Conservation (phyloP, 2,113 vertebrate genomes). For the Periophthalmodon schlosseri region DNA sequence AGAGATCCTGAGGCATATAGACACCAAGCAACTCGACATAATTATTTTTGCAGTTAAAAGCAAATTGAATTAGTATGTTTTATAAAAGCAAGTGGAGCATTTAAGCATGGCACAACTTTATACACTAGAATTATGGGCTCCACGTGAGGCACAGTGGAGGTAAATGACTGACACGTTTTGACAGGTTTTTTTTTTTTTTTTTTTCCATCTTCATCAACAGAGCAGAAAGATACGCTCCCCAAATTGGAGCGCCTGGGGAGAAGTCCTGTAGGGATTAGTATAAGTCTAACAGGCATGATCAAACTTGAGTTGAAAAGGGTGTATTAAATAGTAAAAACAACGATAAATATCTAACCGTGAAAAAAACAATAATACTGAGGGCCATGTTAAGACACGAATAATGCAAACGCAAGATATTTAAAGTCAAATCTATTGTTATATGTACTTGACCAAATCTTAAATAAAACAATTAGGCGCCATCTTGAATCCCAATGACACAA, state of each 20-base stretch:
- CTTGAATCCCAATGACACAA: too few relatives aligned
- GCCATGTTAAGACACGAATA: too few relatives aligned
- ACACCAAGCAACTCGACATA: background rate
- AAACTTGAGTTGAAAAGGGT: slow-evolving; percentile 48
- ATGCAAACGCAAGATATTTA: too few relatives aligned
- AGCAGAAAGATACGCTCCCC: slow-evolving; percentile 65
- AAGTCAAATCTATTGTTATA: too few relatives aligned
- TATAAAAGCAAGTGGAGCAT: slow-evolving; percentile 19
- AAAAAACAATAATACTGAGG: too few relatives aligned
- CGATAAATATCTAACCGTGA: too few relatives aligned
- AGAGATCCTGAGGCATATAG: too few relatives aligned
- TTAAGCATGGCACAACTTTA: slow-evolving; percentile 11
- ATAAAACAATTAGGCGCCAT: too few relatives aligned
- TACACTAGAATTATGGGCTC: slow-evolving; percentile 33
- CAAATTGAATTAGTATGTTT: slow-evolving; percentile 8
- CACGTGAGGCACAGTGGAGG: slow-evolving; percentile 27
- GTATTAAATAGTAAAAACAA: background rate
- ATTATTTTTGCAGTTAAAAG: background rate
- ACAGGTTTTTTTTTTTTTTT: background rate
- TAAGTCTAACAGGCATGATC: slow-evolving; percentile 49
- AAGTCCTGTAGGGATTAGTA: slow-evolving; percentile 28
- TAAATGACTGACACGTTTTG: slow-evolving; percentile 51
- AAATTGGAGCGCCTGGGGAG: slow-evolving; percentile 42
- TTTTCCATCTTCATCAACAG: slow-evolving; percentile 59
- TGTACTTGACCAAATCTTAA: too few relatives aligned